Evolutionary conservation across 2,888 invertebrate species (phyloP).

Genomic region (Celastrina argiolus): DNA sequence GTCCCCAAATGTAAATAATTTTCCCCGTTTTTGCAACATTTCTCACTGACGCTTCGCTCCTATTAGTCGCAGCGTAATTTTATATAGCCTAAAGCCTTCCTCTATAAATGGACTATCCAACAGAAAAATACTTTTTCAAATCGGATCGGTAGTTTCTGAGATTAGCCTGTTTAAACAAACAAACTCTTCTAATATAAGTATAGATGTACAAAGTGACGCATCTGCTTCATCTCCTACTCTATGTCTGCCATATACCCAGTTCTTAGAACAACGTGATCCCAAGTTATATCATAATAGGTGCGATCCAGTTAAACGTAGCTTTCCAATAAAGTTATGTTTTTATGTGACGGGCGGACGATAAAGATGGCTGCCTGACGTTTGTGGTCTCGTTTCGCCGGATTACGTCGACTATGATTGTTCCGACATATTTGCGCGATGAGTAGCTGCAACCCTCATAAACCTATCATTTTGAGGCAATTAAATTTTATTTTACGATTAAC

Average conservation of each 20-base stretch:
- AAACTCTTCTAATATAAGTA: background rate
- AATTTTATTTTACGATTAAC: background rate
- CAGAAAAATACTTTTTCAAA: too few species aligned
- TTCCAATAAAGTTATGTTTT: slow-evolving; percentile 66
- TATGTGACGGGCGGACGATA: slow-evolving; percentile 54
- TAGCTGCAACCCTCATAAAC: slow-evolving; percentile 8
- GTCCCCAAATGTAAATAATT: too few species aligned
- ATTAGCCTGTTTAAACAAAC: too few species aligned
- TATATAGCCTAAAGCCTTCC: too few species aligned
- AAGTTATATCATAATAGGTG: slow-evolving; percentile 41
- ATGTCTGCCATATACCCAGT: slow-evolving; percentile 36
- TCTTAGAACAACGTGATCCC: slow-evolving; percentile 41
- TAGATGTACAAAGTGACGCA: slow-evolving; percentile 8
- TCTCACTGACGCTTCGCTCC: too few species aligned
- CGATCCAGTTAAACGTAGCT: slow-evolving; percentile 49
- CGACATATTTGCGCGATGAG: slow-evolving; percentile 43
- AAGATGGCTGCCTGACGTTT: slow-evolving; percentile 52
- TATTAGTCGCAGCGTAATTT: too few species aligned
- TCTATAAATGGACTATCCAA: too few species aligned
- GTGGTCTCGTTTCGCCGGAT: slow-evolving; percentile 49
- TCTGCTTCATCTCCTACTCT: slow-evolving; percentile 29
- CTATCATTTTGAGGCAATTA: background rate
- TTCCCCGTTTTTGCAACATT: too few species aligned
- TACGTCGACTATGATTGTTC: slow-evolving; percentile 48
- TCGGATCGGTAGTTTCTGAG: too few species aligned